A percentile compares a stretch with the other conserved stretches of the same genome.
Conservation (phyloP, 2,888 invertebrate species). For the Hypselothyrea guttata region DNA sequence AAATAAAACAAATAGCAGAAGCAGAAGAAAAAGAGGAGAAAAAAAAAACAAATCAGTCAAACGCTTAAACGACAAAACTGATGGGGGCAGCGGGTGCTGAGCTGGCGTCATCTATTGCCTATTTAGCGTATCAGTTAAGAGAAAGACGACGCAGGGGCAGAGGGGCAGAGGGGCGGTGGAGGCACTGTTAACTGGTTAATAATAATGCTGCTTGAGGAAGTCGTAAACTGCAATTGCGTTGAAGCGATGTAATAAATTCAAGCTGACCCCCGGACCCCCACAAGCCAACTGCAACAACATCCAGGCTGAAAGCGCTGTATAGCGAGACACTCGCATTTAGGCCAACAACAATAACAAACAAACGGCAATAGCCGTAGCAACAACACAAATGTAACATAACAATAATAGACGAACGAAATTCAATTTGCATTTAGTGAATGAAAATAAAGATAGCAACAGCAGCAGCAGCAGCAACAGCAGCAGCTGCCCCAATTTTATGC, state of each 20-base stretch:
- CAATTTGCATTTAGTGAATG: conserved; percentile 63
- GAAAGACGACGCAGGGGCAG: no score
- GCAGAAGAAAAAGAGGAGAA: conserved; percentile 16
- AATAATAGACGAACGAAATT: conserved; percentile 44
- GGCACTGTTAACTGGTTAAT: conserved; percentile 46
- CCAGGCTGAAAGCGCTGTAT: no score
- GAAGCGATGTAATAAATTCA: conserved; percentile 69
- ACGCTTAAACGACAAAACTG: conserved; percentile 51
- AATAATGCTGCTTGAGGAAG: conserved; percentile 68
- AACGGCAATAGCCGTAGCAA: conserved; percentile 9
- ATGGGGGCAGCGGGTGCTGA: conserved; percentile 43
- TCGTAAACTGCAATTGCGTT: conserved; percentile 72
- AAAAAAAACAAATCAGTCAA: conserved; percentile 49
- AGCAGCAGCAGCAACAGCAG: conserved; percentile 11
- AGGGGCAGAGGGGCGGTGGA: conserved; percentile 9
- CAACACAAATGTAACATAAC: conserved; percentile 19
- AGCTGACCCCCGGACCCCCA: background rate
- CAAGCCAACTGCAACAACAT: background rate
- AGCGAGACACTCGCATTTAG: conserved; percentile 18
- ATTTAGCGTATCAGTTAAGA: conserved; percentile 69
- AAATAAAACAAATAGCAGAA: conserved; percentile 42
- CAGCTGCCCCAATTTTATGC: conserved; percentile 37
- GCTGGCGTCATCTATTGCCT: conserved; percentile 71
- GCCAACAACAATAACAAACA: conserved; percentile 28
- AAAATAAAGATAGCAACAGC: conserved; percentile 10